These are phyloP conservation scores for Ectropis grisescens DNA, from an alignment of 1,140 invertebrate species.

Conservation along the genomic window DNA sequence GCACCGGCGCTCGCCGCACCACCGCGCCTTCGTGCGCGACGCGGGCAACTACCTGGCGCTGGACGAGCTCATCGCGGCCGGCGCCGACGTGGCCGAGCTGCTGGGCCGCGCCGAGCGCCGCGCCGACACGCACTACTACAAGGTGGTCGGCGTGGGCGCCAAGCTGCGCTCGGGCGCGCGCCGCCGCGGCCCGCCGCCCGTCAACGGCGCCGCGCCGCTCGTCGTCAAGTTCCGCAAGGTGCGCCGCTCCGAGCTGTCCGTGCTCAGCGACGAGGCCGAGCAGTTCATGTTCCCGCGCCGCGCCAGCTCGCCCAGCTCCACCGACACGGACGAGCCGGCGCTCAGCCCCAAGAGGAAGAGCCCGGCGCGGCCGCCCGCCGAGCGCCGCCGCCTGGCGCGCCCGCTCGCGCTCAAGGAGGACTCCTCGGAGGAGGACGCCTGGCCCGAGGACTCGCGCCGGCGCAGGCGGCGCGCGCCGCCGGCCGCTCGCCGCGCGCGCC, in stretches of 20 bases:
- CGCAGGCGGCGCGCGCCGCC: constrained; percentile 29
- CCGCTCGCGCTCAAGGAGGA: constrained; percentile 52
- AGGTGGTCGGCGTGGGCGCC: constrained; percentile 79
- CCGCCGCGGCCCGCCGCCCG: constrained; percentile 32
- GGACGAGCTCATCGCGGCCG: constrained; percentile 75
- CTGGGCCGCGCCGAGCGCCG: constrained; percentile 65
- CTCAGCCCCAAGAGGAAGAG: constrained; percentile 37
- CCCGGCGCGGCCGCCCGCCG: constrained; percentile 24
- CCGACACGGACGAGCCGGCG: constrained; percentile 57
- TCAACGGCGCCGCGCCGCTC: constrained; percentile 67
- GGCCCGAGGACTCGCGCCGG: constrained; percentile 42
- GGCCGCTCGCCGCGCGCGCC: constrained; percentile 19
- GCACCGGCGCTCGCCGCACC: constrained; percentile 79
- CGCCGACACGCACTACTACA: constrained; percentile 77
- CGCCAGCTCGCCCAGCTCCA: constrained; percentile 69
- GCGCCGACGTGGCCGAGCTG: constrained; percentile 74
- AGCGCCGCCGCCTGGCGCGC: constrained; percentile 42
- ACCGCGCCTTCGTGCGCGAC: constrained; percentile 78
- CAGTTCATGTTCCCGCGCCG: constrained; percentile 86
- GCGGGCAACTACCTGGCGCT: constrained; percentile 78
- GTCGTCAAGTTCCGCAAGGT: constrained; percentile 81
- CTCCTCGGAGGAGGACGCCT: constrained; percentile 55
- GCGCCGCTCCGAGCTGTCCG: constrained; percentile 78
- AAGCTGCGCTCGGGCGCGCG: constrained; percentile 75
- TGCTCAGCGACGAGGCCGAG: constrained; percentile 84